Evolutionary conservation across 2,113 vertebrate species (phyloP), one percentile per base, ranked within the genome.

Genomic region (Pseudorectes ferrugineus): DNA sequence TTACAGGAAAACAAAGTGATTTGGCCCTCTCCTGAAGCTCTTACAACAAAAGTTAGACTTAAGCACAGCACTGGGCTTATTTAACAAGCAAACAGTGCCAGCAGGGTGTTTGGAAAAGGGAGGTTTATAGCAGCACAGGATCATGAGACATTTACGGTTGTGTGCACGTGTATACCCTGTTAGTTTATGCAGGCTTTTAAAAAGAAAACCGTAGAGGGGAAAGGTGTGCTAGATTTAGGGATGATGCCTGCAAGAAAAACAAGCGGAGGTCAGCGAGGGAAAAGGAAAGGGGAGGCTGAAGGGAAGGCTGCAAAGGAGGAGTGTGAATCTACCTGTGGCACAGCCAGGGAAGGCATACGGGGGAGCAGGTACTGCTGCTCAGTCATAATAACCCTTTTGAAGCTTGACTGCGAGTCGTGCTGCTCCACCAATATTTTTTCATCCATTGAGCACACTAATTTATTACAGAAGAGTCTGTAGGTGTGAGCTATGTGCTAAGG

Each of bases 1-100:
- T 96, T 95, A 71, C 52, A 91, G 81, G 68, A 61, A 95, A 93
- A 93, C 89, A 78, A 82, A 95, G 80, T 57, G 61, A 86, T 72
- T 95, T 63, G 86, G 86, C 65, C 70, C 57, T 92, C 86, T 85
- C 33, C 45, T 78, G 84, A 95, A 93, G 84, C 2, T 5, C 73
- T 92, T 93, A 86, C 58, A 95, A 95, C 70, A 72, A 35, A 89
- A 96, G 92, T 89, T 92, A 92, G 92, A 92, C 84, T 93, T 92
- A 91, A 96, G 89, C 89, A 95, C 94, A 95, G 89, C 84, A 19
- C 76, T 91, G 83, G 77, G 95, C 70, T 95, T 97, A 87, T 96
- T 97, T 97, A 96, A 81, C 68, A 93, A 92, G 91, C 91, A 95
- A 97, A 96, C 48, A 89, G 45, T 81, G 77, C 57, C 89, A 92